Conservation (phyloP, 37 sponge, comb jelly and placozoan species). For the Dysidea cf. avara region DNA sequence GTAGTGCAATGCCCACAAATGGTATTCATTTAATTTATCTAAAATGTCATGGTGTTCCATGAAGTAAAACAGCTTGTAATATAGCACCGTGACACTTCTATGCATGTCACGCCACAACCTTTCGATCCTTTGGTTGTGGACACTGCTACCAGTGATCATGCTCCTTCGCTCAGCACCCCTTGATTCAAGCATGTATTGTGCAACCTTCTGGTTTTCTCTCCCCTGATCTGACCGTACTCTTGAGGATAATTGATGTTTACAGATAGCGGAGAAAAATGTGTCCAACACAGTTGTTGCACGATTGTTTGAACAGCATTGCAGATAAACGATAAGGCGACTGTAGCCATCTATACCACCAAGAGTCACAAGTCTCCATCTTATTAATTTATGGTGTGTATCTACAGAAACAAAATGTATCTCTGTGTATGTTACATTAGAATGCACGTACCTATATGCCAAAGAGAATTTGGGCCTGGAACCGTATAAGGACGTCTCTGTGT, state of each 20-base stretch:
- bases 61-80: slow-evolving; percentile 37
- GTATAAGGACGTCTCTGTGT: slow-evolving; percentile 7
- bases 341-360: slow-evolving; percentile 15
- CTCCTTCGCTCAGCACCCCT: slow-evolving; percentile 30
- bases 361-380: no score
- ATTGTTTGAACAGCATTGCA: slow-evolving; percentile 10
- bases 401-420: no score
- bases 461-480: slow-evolving; percentile 16
- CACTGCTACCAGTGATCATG: slow-evolving; percentile 19
- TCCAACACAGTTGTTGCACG: slow-evolving; percentile 16
- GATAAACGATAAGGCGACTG: slow-evolving; percentile 14
- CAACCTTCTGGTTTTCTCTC: slow-evolving; percentile 28
- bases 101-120: slow-evolving; percentile 39
- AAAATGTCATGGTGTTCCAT: slow-evolving; percentile 30
- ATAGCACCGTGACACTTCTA: slow-evolving; percentile 18
- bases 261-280: slow-evolving; percentile 1
- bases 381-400: no score
- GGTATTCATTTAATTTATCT: slow-evolving; percentile 36
- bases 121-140: slow-evolving; percentile 38
- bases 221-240: slow-evolving; percentile 35
- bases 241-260: slow-evolving; percentile 1
- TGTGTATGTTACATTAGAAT: not conserved
- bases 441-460: slow-evolving; percentile 23
- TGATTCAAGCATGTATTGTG: slow-evolving; percentile 23
- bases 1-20: slow-evolving; percentile 36